Conservation (phyloP, 2,888 invertebrate genomes). For the Laspeyria flexula region DNA sequence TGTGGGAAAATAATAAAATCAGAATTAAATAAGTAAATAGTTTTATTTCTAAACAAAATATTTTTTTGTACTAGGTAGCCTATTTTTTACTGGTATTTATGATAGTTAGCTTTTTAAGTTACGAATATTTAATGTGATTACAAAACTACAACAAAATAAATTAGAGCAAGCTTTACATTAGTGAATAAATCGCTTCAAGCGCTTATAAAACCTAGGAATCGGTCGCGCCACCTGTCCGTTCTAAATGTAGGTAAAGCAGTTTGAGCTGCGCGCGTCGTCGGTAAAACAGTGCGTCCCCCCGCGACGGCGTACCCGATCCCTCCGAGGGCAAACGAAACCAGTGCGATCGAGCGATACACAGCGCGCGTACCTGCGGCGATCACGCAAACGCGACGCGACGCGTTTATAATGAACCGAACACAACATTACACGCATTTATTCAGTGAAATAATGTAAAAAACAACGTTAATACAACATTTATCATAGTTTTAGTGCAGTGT, state of each 20-base stretch:
- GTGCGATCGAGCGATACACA: constrained; percentile 82
- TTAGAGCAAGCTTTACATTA: not conserved
- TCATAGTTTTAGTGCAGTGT: constrained; percentile 85
- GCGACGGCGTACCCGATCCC: constrained; percentile 54
- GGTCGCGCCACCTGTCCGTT: constrained; percentile 74
- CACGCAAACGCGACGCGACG: constrained; percentile 70
- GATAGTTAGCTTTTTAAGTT: too few species aligned
- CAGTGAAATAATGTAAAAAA: constrained; percentile 82
- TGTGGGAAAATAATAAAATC: too few species aligned
- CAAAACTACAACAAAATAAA: not conserved
- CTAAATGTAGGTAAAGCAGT: constrained; percentile 56
- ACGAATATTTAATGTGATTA: too few species aligned
- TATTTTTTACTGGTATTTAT: too few species aligned
- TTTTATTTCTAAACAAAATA: too few species aligned
- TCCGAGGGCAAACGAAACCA: constrained; percentile 66
- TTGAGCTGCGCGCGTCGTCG: constrained; percentile 51
- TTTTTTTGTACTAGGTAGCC: too few species aligned
- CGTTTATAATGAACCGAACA: constrained; percentile 73
- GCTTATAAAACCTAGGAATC: constrained; percentile 25
- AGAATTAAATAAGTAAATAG: too few species aligned
- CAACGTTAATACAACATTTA: constrained; percentile 86
- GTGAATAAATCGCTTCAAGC: constrained; percentile 39
- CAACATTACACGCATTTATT: constrained; percentile 73
- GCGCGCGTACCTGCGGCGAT: constrained; percentile 67
- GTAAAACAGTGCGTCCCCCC: constrained; percentile 59